Evolutionary conservation across 2,113 vertebrate species (phyloP).

Genomic region (Puma concolor): DNA sequence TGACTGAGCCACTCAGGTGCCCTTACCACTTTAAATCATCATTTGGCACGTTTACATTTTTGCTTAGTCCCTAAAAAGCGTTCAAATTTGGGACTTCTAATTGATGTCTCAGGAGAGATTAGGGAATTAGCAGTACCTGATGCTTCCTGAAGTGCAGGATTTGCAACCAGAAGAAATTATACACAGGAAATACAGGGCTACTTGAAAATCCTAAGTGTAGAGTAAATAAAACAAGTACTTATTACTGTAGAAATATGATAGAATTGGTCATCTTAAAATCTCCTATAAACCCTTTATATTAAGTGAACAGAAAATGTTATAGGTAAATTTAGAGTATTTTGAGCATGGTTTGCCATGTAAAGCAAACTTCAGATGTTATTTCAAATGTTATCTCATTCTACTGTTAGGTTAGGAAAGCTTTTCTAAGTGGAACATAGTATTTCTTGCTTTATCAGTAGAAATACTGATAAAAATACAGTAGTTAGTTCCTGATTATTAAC

Average conservation of each 20-base stretch:
- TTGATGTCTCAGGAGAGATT: background rate
- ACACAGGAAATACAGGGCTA: background rate
- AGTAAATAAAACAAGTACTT: constrained; percentile 20
- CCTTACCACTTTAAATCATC: background rate
- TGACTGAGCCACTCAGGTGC: no score
- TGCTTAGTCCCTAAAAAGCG: background rate
- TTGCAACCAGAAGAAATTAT: constrained; percentile 15
- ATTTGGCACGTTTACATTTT: background rate
- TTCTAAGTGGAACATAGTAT: background rate
- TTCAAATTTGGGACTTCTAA: background rate
- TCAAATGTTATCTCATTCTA: background rate
- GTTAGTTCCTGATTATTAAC: background rate
- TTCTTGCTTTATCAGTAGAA: background rate
- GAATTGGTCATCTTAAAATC: background rate
- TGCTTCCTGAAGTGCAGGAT: background rate
- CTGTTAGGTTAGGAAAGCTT: constrained; percentile 37
- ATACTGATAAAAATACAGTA: background rate
- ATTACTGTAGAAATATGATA: constrained; percentile 21
- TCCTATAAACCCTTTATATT: background rate
- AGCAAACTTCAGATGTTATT: background rate
- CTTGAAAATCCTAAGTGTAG: background rate
- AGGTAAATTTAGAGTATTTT: constrained; percentile 4
- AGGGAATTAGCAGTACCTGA: background rate
- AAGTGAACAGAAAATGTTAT: background rate
- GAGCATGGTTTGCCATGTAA: background rate